Percentiles rank a stretch among this genome's conserved stretches.
These are phyloP conservation scores for Engraulis encrasicolus DNA, from an alignment of 2,113 vertebrate species.

Conservation along the genomic window DNA sequence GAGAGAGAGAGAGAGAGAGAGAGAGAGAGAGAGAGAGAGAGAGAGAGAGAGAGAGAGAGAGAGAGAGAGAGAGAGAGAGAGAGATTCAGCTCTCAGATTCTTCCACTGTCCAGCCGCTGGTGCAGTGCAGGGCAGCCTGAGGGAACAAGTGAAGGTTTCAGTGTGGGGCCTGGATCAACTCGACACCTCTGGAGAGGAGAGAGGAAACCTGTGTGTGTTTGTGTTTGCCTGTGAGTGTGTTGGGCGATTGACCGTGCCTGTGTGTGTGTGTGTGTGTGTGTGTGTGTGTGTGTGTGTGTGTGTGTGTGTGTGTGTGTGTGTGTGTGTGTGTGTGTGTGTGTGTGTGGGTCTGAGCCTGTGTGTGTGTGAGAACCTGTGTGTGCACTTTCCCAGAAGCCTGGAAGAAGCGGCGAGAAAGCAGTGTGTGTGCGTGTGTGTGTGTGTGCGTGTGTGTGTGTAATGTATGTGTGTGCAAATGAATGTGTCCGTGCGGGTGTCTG, in stretches of 20 bases:
- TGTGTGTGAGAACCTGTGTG: no score
- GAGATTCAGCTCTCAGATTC: neutral
- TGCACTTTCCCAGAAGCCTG: conserved; percentile 44
- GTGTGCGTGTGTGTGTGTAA: conserved; percentile 18
- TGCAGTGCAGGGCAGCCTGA: neutral
- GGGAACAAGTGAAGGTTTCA: conserved; percentile 8
- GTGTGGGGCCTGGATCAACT: neutral
- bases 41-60: no score
- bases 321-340: conserved; percentile 21
- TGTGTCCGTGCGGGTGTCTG: conserved; percentile 32
- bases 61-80: neutral
- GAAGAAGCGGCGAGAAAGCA: no score
- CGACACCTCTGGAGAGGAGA: neutral
- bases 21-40: no score
- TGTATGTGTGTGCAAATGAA: conserved; percentile 42
- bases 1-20: no score
- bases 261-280: conserved; percentile 31
- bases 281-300: conserved; percentile 28
- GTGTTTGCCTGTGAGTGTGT: conserved; percentile 57
- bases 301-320: conserved; percentile 58
- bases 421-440: conserved; percentile 56
- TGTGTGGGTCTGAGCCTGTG: conserved; percentile 32
- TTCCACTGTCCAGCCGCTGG: neutral
- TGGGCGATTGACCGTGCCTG: no score
- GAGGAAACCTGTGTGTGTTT: conserved; percentile 37